Evolutionary conservation across 2,797 vertebrate genomes (phyloP).

Genomic region (Rhinophrynus dorsalis): DNA sequence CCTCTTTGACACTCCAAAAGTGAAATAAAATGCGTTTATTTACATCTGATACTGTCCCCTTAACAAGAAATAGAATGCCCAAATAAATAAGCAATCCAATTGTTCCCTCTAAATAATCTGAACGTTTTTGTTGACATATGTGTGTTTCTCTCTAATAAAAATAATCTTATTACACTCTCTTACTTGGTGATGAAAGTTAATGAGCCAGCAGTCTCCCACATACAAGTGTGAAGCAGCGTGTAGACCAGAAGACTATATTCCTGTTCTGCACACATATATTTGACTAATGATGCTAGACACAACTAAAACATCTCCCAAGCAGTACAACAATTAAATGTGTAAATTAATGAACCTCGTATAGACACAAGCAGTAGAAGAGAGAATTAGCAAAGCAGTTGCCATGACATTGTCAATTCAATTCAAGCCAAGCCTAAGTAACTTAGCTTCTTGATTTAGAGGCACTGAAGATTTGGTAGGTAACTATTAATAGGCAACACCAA

Average conservation of each 20-base stretch:
- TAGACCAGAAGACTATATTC: no score
- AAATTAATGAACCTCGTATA: conserved; percentile 11
- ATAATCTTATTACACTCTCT: neutral
- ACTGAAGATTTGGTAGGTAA: neutral
- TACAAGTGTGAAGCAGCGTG: neutral
- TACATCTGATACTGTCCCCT: no score
- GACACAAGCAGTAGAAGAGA: neutral
- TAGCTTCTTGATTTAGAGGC: neutral
- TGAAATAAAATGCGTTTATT: no score
- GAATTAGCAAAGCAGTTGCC: conserved; percentile 2
- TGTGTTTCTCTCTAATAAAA: conserved; percentile 11
- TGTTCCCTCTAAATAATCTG: no score
- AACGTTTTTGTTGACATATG: neutral
- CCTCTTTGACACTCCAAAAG: no score
- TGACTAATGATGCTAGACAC: neutral
- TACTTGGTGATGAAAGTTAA: conserved; percentile 24
- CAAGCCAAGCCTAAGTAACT: neutral
- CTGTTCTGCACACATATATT: neutral
- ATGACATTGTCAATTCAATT: neutral
- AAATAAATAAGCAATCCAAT: neutral
- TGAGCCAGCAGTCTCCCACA: conserved; percentile 10
- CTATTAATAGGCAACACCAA: no score
- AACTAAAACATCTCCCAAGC: neutral
- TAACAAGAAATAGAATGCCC: no score
- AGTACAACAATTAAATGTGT: neutral